Conservation (phyloP, 2,888 invertebrate genomes). For the Hirtodrosophila alboralis region DNA sequence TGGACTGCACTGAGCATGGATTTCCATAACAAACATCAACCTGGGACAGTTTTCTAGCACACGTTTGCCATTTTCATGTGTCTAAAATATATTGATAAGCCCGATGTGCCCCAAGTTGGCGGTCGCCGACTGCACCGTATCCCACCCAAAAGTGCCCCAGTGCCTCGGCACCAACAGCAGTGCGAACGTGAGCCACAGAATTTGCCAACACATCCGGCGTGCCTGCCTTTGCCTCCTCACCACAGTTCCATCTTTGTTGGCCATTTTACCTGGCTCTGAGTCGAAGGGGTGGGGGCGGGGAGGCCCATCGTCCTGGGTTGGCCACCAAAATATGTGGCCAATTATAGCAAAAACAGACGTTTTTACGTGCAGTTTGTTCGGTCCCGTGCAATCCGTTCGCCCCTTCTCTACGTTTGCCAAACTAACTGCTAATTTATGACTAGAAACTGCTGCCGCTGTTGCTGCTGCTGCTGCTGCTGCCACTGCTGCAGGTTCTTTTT, state of each 20-base stretch:
- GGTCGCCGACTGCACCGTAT: constrained; percentile 9
- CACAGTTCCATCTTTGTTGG: constrained; percentile 24
- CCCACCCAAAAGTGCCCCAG: constrained; percentile 13
- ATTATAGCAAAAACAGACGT: constrained; percentile 76
- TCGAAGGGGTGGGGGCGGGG: too few species aligned
- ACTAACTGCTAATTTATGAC: constrained; percentile 65
- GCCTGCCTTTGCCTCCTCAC: too few species aligned
- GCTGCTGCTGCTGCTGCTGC: too few species aligned
- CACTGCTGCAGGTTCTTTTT: constrained; percentile 48
- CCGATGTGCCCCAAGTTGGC: constrained; percentile 59
- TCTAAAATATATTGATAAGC: constrained; percentile 63
- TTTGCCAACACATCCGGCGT: too few species aligned
- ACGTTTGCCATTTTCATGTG: constrained; percentile 36
- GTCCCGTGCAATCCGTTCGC: too few species aligned
- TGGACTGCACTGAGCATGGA: constrained; percentile 36
- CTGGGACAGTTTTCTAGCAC: constrained; percentile 53
- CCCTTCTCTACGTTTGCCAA: too few species aligned
- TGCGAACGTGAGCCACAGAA: too few species aligned
- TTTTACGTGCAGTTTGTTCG: constrained; percentile 61
- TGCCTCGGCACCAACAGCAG: too few species aligned
- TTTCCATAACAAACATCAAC: constrained; percentile 68
- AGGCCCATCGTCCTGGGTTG: constrained; percentile 9
- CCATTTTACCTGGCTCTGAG: constrained; percentile 46
- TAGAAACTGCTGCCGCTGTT: too few species aligned
- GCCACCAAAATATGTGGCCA: constrained; percentile 76